Conservation (phyloP, 2,797 vertebrate genomes). For the Xiphorhynchus erythropygius region DNA sequence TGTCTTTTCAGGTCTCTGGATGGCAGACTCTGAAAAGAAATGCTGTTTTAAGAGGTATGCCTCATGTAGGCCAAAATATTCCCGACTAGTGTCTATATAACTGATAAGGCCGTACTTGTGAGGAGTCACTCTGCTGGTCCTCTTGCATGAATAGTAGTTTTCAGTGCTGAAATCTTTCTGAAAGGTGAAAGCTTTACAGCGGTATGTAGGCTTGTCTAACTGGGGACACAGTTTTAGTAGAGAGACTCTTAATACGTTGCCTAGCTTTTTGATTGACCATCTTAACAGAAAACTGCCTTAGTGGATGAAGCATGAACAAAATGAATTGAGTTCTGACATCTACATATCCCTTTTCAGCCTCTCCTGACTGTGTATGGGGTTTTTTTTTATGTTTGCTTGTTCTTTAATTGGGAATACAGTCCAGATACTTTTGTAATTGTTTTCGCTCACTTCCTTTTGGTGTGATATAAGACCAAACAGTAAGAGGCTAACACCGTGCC, state of each 20-base stretch:
- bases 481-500: neutral
- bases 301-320: neutral
- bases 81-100: neutral
- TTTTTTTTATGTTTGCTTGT: neutral
- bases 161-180: neutral
- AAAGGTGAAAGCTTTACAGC: neutral
- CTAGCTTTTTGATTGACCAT: neutral
- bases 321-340: rapidly evolving
- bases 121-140: neutral
- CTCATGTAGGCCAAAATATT: conserved; percentile 12
- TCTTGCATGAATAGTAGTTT: neutral
- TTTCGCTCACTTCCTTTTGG: neutral
- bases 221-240: neutral
- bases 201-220: neutral
- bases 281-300: neutral
- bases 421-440: neutral
- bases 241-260: neutral
- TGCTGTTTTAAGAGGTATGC: conserved; percentile 73
- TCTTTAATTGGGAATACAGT: neutral
- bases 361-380: rapidly evolving
- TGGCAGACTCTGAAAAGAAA: conserved; percentile 73
- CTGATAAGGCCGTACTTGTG: neutral
- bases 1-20: conserved; percentile 74
- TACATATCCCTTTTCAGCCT: neutral
- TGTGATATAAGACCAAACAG: neutral